Base-by-base conservation (phyloP, 2,797 vertebrate genomes). In the Otus scops region DNA sequence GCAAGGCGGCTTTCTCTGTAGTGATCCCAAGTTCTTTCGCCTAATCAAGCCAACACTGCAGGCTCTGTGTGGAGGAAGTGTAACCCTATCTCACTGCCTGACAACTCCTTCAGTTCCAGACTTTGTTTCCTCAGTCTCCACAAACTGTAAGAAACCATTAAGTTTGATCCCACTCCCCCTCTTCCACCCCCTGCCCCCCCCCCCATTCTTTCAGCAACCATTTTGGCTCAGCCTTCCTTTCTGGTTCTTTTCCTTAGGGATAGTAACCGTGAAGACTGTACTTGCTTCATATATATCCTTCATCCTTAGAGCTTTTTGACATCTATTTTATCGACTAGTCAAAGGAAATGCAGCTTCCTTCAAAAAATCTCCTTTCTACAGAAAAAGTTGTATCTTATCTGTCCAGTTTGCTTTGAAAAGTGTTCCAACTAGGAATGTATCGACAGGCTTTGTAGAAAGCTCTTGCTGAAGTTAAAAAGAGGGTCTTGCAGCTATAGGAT, bases 41-140 rank as follows among this genome's bases (percentile, higher is more conserved):
- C 92, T 94, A 96, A 94, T 97, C 94, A 95, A 86, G 77, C 82
- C 86, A 88, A 59, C 79, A 60, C 91, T 88, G 77, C 82, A 64
- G 85, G 85, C 92, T 91, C 69, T 82, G 41, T 86, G 79, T 89
- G 84, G 59, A 90, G 71, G 81, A 91, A 90, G 45, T 82, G 91
- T 80, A 96, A 96, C 92, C 89, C 88, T 85, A 90, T 60, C 90
- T 88, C 63, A 43, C 64, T 77, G 85, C 75, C 75, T 96, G 93
- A 93, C 92, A 94, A 75, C 69, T 93, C 88, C 85, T 86, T 85
- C 83, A 81, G n/a, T 50, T 93, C 67, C 88, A 86, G 73, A 75
- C 69, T 95, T 95, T 91, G 85, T 94, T 97, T 96, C 78, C 79
- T 95, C 51, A 65, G 45, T 91, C 71, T 34, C 45, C 88, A 63